A percentile compares a stretch with the other conserved stretches of the same genome.
Conservation (phyloP, 2,888 invertebrate genomes). For the Ceratothoa steindachneri region DNA sequence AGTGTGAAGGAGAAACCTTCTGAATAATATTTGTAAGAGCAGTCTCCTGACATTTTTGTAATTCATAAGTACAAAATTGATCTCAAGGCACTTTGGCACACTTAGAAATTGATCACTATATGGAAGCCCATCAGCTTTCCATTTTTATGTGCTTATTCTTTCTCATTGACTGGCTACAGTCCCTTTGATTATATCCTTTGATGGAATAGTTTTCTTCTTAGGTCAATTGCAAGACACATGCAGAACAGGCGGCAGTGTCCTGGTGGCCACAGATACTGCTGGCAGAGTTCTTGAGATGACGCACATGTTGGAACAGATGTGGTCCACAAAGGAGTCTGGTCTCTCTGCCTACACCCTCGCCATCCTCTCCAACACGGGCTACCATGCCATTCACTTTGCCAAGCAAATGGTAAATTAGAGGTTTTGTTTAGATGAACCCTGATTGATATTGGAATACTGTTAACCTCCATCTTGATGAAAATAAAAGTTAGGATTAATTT, state of each 20-base stretch:
- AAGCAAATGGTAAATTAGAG: slow-evolving; percentile 61
- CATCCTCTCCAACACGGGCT: slow-evolving; percentile 90
- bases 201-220: slow-evolving; percentile 4
- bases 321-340: slow-evolving; percentile 93
- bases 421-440: no score
- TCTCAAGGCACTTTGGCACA: no score
- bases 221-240: slow-evolving; percentile 63
- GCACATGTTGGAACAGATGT: slow-evolving; percentile 90
- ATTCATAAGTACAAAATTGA: no score
- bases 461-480: not conserved
- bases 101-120: no score
- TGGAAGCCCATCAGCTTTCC: no score
- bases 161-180: no score
- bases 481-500: not conserved
- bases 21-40: no score
- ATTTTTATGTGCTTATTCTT: no score
- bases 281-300: slow-evolving; percentile 93
- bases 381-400: slow-evolving; percentile 97
- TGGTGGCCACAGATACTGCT: slow-evolving; percentile 94
- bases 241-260: slow-evolving; percentile 87
- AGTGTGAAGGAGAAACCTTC: no score
- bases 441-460: no score
- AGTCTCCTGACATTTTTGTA: no score
- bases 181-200: no score
- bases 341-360: slow-evolving; percentile 89